These are phyloP conservation scores for Virgularia gustaviana DNA, from an alignment of 92 coral and sea anemone genomes.

Conservation along the genomic window DNA sequence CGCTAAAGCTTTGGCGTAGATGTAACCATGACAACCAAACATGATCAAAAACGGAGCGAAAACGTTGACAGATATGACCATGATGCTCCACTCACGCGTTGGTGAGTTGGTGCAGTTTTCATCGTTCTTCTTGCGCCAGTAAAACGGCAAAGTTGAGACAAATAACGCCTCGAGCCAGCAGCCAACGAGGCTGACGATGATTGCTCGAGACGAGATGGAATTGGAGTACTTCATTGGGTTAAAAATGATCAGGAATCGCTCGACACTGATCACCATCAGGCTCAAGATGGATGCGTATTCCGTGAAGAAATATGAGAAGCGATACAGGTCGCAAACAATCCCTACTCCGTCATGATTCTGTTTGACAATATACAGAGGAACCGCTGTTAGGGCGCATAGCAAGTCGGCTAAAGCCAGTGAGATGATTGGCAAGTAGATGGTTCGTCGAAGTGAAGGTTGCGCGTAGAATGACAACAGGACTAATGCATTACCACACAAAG, in stretches of 20 bases:
- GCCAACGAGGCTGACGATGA: constrained; percentile 45
- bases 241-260: constrained; percentile 75
- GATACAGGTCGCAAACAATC: constrained; percentile 58
- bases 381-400: constrained; percentile 77
- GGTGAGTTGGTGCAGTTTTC: constrained; percentile 74
- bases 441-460: constrained; percentile 72
- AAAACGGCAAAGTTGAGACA: constrained; percentile 74
- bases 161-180: constrained; percentile 74
- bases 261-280: constrained; percentile 83
- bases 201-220: constrained; percentile 59
- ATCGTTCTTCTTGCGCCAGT: constrained; percentile 56
- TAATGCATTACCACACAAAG: constrained; percentile 73
- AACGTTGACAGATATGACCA: constrained; percentile 80
- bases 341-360: constrained; percentile 49
- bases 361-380: constrained; percentile 86
- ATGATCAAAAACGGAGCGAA: constrained; percentile 77
- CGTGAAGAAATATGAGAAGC: constrained; percentile 82
- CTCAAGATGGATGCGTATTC: constrained; percentile 92
- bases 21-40: constrained; percentile 65
- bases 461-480: constrained; percentile 74
- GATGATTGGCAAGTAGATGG: constrained; percentile 79
- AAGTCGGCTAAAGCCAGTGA: constrained; percentile 87
- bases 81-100: constrained; percentile 85
- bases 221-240: constrained; percentile 71
- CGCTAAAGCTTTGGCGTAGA: constrained; percentile 62